Evolutionary conservation across 35 echinoderm and acorn worm genomes (phyloP).

Genomic region (Hemicentrotus pulcherrimus): DNA sequence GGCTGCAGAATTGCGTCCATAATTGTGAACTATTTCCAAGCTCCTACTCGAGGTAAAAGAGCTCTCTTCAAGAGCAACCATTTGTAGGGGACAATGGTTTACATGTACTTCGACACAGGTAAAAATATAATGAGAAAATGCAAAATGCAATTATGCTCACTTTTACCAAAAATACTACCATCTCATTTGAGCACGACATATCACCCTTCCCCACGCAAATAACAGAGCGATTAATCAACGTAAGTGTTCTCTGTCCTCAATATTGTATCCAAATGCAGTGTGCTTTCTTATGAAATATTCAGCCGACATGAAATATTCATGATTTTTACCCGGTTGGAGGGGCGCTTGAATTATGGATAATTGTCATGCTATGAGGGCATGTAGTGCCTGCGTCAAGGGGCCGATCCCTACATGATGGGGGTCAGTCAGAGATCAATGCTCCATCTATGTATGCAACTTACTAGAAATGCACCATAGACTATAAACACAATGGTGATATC

Average conservation of each 20-base stretch:
- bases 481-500: too few species aligned
- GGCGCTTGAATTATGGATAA: constrained; percentile 32
- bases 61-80: too few species aligned
- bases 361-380: not conserved
- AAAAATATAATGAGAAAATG: too few species aligned
- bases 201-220: not conserved
- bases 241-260: not conserved
- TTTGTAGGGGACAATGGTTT: too few species aligned
- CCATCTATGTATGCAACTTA: not conserved
- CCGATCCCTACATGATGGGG: not conserved
- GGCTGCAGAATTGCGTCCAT: too few species aligned
- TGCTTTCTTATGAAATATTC: constrained; percentile 24
- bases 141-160: too few species aligned
- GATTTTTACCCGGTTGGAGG: constrained; percentile 7
- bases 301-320: constrained; percentile 23
- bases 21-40: too few species aligned
- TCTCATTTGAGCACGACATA: not conserved
- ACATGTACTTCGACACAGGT: too few species aligned
- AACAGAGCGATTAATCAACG: not conserved
- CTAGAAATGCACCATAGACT: not conserved
- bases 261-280: not conserved
- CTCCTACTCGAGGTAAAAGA: too few species aligned
- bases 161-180: too few species aligned
- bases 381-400: not conserved
- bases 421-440: not conserved